These are phyloP conservation scores for Aricia artaxerxes DNA, from an alignment of 2,888 invertebrate species.

Conservation along the genomic window DNA sequence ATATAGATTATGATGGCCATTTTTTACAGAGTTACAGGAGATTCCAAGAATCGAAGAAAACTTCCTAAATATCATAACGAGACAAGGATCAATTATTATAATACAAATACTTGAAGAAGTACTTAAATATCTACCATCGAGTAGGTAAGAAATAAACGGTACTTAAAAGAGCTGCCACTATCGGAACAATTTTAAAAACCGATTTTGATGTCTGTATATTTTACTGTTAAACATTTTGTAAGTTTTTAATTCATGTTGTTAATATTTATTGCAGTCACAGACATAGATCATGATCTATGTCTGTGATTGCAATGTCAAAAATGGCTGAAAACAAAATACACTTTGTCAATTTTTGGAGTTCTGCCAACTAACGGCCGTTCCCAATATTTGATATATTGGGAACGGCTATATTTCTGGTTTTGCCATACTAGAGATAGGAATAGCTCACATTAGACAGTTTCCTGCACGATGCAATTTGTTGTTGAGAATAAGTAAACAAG, in stretches of 20 bases:
- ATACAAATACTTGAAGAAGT: slow-evolving; percentile 1
- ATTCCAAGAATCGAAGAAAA: slow-evolving; percentile 53
- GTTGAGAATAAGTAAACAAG: no score
- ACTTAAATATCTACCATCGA: background rate
- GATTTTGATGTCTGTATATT: background rate
- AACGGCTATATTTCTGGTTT: no score
- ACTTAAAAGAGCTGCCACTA: background rate
- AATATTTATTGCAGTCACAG: background rate
- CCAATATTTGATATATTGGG: no score
- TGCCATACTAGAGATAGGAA: no score
- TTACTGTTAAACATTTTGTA: background rate
- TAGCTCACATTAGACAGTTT: no score
- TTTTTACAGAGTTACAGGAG: slow-evolving; percentile 64
- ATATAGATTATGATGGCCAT: background rate
- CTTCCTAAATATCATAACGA: background rate
- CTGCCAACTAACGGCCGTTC: background rate
- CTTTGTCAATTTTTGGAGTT: background rate
- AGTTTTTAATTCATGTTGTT: background rate
- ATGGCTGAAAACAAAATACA: background rate
- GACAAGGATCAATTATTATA: background rate
- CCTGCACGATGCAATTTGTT: no score
- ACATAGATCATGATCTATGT: no score
- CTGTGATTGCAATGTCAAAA: background rate
- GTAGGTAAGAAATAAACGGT: background rate
- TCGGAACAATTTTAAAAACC: background rate